Evolutionary conservation across 2,113 vertebrate species (phyloP).

Genomic region (Cebus imitator): DNA sequence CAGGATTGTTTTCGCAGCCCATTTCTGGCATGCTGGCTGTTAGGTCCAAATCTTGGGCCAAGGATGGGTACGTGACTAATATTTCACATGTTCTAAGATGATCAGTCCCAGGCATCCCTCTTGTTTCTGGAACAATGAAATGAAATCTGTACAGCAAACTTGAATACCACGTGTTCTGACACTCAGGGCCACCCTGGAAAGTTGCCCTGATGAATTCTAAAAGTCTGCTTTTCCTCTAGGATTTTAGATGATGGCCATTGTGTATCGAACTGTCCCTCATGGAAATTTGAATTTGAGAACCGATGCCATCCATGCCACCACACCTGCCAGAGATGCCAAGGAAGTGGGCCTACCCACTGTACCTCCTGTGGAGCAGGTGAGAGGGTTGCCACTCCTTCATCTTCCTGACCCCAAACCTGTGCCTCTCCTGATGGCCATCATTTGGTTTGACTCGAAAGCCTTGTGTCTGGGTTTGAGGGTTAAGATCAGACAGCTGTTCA

Average conservation of each 20-base stretch:
- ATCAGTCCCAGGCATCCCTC: constrained; percentile 17
- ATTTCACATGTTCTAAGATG: background rate
- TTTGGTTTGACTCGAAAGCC: background rate
- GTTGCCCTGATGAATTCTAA: background rate
- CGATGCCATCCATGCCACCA: constrained; percentile 92
- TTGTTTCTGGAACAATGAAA: constrained; percentile 41
- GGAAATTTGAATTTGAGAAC: constrained; percentile 85
- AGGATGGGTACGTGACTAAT: constrained; percentile 42
- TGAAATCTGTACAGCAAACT: background rate
- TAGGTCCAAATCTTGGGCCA: background rate
- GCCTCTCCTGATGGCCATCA: background rate
- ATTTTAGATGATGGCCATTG: constrained; percentile 89
- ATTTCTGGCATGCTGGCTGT: background rate
- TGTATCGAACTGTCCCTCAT: constrained; percentile 83
- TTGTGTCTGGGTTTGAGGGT: background rate
- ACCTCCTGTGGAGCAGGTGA: constrained; percentile 91
- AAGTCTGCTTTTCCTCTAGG: constrained; percentile 80
- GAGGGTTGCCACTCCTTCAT: background rate
- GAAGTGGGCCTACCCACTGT: constrained; percentile 89
- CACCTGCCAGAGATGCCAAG: constrained; percentile 91
- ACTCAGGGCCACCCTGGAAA: background rate
- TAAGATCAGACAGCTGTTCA: background rate
- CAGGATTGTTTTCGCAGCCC: background rate
- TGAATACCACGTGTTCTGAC: constrained; percentile 6
- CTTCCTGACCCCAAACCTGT: background rate